Conservation (phyloP, 2,113 vertebrate genomes). For the Pelmatolapia mariae region DNA sequence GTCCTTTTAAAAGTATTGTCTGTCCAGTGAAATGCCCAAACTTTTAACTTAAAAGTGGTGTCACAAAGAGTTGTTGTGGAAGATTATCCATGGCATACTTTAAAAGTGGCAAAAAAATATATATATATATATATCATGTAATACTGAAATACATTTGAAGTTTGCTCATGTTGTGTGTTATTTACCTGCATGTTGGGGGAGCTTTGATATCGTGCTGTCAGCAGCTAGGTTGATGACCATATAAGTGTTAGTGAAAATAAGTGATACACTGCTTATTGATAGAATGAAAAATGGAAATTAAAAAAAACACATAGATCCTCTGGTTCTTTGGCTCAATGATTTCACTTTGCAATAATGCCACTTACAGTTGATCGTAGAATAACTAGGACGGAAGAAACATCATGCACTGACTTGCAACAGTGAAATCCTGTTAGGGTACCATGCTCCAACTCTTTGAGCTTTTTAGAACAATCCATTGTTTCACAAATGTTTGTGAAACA, state of each 20-base stretch:
- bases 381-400: not conserved
- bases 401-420: not conserved
- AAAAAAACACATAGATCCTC: not conserved
- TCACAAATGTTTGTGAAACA: not conserved
- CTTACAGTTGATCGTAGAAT: not conserved
- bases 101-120: not conserved
- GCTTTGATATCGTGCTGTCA: not conserved
- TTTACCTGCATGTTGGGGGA: not conserved
- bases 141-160: not conserved
- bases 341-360: not conserved
- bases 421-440: not conserved
- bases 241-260: not conserved
- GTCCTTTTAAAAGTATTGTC: not conserved
- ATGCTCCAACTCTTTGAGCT: not conserved
- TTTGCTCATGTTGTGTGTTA: not conserved
- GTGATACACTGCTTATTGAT: not conserved
- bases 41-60: not conserved
- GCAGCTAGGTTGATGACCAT: not conserved
- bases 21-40: not conserved
- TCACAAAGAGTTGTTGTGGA: not conserved
- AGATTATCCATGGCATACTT: not conserved
- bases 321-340: not conserved
- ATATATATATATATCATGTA: not conserved
- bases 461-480: not conserved
- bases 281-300: not conserved